phyloP scores from a whole-genome alignment of 2,888 invertebrate species.

The Amblyjoppa fuscipennis region DNA sequence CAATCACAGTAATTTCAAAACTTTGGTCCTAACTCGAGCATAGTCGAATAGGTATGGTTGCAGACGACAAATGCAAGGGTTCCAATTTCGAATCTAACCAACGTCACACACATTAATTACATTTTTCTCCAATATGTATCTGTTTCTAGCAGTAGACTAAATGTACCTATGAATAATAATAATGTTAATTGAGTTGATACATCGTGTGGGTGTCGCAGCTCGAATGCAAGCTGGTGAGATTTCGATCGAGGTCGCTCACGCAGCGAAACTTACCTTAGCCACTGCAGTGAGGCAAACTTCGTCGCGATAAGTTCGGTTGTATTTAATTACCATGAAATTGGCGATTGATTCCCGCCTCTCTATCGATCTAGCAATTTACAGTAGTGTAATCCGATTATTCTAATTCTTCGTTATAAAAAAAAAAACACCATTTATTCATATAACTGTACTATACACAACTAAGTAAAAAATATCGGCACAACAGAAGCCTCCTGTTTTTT shows the following conservation, averaged over 20 bases:
- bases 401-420: neutral
- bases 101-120: too few relatives aligned
- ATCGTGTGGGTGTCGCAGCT: neutral
- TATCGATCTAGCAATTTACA: neutral
- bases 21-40: too few relatives aligned
- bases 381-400: neutral
- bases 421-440: conserved; percentile 7
- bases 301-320: neutral
- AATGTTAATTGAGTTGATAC: neutral
- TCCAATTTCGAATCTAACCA: too few relatives aligned
- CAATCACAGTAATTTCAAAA: too few relatives aligned
- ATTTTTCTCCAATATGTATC: too few relatives aligned
- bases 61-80: too few relatives aligned
- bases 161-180: too few relatives aligned
- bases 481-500: neutral
- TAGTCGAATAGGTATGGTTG: too few relatives aligned
- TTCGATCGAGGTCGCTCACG: neutral
- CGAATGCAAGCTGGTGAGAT: neutral
- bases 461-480: conserved; percentile 9
- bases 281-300: neutral
- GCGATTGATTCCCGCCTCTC: neutral
- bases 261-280: neutral
- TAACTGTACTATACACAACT: neutral
- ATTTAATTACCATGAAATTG: neutral
- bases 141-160: too few relatives aligned